Evolutionary conservation across 2,888 invertebrate species (phyloP).

Genomic region (Acrocyrtus sp.): DNA sequence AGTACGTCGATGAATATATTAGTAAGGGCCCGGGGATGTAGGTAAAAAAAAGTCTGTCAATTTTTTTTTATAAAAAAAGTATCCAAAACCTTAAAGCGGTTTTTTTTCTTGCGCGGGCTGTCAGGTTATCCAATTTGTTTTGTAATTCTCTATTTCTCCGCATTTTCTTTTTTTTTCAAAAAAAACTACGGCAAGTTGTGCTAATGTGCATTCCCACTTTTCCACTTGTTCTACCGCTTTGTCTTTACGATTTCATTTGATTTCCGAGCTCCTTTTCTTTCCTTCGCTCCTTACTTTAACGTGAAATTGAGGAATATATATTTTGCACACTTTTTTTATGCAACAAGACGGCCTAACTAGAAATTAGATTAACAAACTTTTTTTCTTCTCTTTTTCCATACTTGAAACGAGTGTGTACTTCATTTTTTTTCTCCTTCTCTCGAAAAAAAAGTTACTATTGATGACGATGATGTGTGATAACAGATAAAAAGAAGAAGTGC

Average conservation of each 20-base stretch:
- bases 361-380: conserved; percentile 43
- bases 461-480: conserved; percentile 14
- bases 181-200: neutral
- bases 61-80: too few species aligned
- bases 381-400: conserved; percentile 6
- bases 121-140: neutral
- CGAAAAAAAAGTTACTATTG: too few species aligned
- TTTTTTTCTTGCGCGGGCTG: too few species aligned
- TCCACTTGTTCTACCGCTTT: neutral
- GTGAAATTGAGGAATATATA: neutral
- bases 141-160: neutral
- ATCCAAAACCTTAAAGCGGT: neutral
- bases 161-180: neutral
- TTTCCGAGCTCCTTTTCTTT: neutral
- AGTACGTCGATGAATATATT: neutral
- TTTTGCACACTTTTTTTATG: neutral
- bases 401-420: conserved; percentile 9
- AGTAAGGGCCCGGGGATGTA: neutral
- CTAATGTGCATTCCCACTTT: neutral
- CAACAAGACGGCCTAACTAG: neutral
- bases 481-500: neutral
- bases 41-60: too few species aligned
- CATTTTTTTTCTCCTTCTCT: conserved; percentile 7
- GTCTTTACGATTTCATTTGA: neutral
- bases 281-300: too few species aligned